These are phyloP conservation scores for Harpagoxenus sublaevis DNA, from an alignment of 2,888 invertebrate species.

Conservation along the genomic window DNA sequence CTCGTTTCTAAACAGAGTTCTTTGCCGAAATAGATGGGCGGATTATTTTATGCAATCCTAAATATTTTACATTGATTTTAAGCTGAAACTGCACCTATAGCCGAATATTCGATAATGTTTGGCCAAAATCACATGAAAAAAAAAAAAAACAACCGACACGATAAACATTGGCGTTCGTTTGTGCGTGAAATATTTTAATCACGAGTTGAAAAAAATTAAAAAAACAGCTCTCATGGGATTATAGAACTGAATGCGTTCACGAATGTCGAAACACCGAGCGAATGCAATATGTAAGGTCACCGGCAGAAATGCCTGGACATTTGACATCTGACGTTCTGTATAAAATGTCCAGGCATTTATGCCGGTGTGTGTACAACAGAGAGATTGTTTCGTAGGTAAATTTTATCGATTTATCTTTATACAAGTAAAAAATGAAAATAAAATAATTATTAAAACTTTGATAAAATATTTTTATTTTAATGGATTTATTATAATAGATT, in stretches of 20 bases:
- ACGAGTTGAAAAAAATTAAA: conserved; percentile 16
- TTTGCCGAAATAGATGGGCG: neutral
- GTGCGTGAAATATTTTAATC: conserved; percentile 18
- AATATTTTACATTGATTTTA: conserved; percentile 9
- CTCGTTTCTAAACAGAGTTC: neutral
- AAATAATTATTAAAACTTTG: neutral
- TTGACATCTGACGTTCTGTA: too few relatives aligned
- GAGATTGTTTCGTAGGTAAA: neutral
- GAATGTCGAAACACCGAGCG: neutral
- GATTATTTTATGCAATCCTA: conserved; percentile 3
- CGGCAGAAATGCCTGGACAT: too few relatives aligned
- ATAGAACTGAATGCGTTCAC: neutral
- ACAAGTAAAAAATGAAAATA: neutral
- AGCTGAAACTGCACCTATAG: neutral
- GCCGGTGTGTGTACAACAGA: too few relatives aligned
- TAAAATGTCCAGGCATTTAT: too few relatives aligned
- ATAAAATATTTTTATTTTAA: neutral
- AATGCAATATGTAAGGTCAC: neutral
- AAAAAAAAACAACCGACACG: neutral
- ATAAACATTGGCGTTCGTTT: conserved; percentile 19
- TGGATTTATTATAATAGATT: neutral
- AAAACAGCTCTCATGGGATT: conserved; percentile 1
- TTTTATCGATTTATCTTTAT: conserved; percentile 5
- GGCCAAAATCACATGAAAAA: neutral
- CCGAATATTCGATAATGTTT: conserved; percentile 6